Evolutionary conservation across 2,888 invertebrate genomes (phyloP).

Genomic region (Dyspetes luteomarginatus): DNA sequence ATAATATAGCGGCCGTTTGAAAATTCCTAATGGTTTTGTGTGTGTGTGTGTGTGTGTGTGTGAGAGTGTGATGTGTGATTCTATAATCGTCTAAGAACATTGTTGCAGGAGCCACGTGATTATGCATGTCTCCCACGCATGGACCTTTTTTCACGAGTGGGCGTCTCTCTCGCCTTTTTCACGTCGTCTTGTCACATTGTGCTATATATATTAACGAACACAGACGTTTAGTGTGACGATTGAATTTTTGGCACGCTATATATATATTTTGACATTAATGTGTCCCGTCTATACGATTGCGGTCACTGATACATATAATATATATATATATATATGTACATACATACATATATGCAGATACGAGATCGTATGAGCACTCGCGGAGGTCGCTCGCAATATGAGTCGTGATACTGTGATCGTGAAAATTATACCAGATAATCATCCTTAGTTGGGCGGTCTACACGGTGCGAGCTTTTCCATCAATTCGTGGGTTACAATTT

Average conservation of each 20-base stretch:
- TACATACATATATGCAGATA: background rate
- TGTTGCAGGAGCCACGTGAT: background rate
- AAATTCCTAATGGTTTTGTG: background rate
- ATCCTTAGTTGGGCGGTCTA: background rate
- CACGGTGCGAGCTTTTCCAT: background rate
- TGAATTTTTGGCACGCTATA: constrained; percentile 41
- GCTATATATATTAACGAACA: background rate
- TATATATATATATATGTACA: background rate
- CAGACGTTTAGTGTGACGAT: constrained; percentile 29
- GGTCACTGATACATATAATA: constrained; percentile 5
- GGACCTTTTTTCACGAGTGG: background rate
- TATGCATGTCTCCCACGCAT: background rate
- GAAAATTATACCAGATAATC: constrained; percentile 19
- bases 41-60: too few species aligned
- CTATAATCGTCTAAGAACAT: too few species aligned
- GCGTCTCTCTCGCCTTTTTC: background rate
- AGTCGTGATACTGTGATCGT: background rate
- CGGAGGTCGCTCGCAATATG: constrained; percentile 35
- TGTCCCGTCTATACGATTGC: constrained; percentile 3
- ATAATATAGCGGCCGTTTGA: background rate
- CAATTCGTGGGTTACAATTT: background rate
- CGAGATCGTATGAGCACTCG: background rate
- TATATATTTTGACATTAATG: background rate
- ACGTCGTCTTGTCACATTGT: constrained; percentile 17
- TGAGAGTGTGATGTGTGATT: too few species aligned